Percentiles rank a stretch among this genome's conserved stretches.
Conservation (phyloP, 1,140 invertebrate genomes). For the Panonychus citri region DNA sequence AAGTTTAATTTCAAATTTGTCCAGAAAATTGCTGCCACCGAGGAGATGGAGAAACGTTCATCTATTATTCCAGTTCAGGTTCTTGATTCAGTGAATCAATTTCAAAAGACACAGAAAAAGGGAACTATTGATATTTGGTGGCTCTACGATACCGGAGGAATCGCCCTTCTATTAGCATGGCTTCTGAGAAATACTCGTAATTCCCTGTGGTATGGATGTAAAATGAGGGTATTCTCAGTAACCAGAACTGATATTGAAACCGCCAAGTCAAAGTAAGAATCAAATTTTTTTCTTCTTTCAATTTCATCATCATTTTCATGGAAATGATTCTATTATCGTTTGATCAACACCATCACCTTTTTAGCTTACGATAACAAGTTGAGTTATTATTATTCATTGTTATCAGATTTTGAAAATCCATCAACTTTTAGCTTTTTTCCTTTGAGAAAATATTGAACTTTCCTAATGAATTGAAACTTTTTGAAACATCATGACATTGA, state of each 20-base stretch:
- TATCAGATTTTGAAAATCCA: no score
- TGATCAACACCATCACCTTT: no score
- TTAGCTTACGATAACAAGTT: no score
- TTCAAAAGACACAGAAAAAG: slow-evolving; percentile 20
- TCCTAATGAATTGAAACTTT: no score
- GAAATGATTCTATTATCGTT: no score
- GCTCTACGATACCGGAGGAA: slow-evolving; percentile 35
- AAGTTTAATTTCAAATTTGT: neutral
- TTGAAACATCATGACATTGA: no score
- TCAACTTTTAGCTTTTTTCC: no score
- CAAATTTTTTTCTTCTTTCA: neutral
- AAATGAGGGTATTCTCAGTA: slow-evolving; percentile 66
- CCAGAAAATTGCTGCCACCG: neutral
- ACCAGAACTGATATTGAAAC: slow-evolving; percentile 33
- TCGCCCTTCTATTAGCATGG: slow-evolving; percentile 71
- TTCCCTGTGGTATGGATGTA: slow-evolving; percentile 58
- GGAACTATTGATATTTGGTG: slow-evolving; percentile 40
- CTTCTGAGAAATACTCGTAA: slow-evolving; percentile 58
- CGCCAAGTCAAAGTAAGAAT: slow-evolving; percentile 29
- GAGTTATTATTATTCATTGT: no score
- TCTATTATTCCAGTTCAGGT: neutral
- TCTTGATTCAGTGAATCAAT: slow-evolving; percentile 11
- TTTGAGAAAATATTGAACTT: no score
- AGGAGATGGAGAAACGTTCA: neutral
- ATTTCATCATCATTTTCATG: no score